phyloP scores from a whole-genome alignment of 2,888 invertebrate species.

The Coleophora deauratella region DNA sequence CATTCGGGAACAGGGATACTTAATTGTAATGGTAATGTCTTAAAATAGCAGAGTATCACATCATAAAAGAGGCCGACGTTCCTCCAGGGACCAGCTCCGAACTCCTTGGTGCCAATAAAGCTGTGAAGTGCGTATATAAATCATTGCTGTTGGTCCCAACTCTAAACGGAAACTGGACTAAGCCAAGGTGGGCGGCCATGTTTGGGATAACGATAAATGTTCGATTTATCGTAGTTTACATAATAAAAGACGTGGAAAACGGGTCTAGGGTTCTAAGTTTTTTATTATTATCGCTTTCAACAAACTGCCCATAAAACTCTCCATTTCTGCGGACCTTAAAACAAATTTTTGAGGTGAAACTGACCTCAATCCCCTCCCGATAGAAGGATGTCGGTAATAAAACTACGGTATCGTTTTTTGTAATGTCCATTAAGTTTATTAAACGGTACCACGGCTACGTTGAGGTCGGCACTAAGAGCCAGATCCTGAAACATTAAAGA shows the following conservation, averaged over 20 bases:
- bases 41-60: conserved; percentile 1
- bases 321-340: too few species aligned
- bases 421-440: conserved; percentile 19
- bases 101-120: conserved; percentile 38
- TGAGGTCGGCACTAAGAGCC: conserved; percentile 20
- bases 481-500: conserved; percentile 26
- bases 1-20: too few species aligned
- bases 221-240: too few species aligned
- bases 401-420: not conserved
- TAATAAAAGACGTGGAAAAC: too few species aligned
- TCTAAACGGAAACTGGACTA: conserved; percentile 26
- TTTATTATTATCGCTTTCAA: too few species aligned
- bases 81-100: conserved; percentile 23
- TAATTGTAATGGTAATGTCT: too few species aligned
- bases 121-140: conserved; percentile 35
- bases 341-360: too few species aligned
- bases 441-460: conserved; percentile 23
- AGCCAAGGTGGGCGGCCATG: conserved; percentile 20
- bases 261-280: too few species aligned
- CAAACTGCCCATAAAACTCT: too few species aligned
- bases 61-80: not conserved
- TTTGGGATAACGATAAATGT: conserved; percentile 17
- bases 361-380: too few species aligned
- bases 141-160: conserved; percentile 30
- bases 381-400: too few species aligned